Percentiles rank a stretch among this genome's conserved stretches.
Conservation (phyloP, 2,888 invertebrate species). For the Drepanosiphum platanoidis region DNA sequence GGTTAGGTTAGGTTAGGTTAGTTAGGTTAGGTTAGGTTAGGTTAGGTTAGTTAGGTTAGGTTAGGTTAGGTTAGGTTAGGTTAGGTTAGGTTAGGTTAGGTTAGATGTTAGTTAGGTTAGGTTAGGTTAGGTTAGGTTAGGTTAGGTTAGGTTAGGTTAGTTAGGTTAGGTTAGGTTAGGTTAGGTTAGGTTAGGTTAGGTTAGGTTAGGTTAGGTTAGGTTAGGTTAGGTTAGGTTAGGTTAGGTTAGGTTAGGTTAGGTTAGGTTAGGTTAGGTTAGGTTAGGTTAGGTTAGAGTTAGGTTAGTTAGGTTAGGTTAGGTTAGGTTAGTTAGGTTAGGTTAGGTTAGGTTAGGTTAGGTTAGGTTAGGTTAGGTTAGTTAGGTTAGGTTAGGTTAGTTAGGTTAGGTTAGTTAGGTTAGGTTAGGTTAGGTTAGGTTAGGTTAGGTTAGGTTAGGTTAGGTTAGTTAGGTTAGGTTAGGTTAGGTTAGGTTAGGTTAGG, state of each 20-base stretch:
- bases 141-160: too few relatives aligned
- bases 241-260: constrained; percentile 52
- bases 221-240: constrained; percentile 64
- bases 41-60: constrained; percentile 55
- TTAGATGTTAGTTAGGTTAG: too few relatives aligned
- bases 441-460: constrained; percentile 63
- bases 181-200: constrained; percentile 64
- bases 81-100: constrained; percentile 62
- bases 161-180: too few relatives aligned
- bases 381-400: too few relatives aligned
- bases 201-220: constrained; percentile 64
- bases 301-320: too few relatives aligned
- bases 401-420: too few relatives aligned
- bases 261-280: constrained; percentile 3
- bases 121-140: too few relatives aligned
- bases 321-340: too few relatives aligned
- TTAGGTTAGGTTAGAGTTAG: too few relatives aligned
- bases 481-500: constrained; percentile 65
- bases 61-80: constrained; percentile 58
- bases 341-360: too few relatives aligned
- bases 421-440: too few relatives aligned
- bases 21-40: constrained; percentile 58
- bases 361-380: too few relatives aligned
- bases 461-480: constrained; percentile 64
- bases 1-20: constrained; percentile 28